Base-by-base conservation (phyloP, 2,888 invertebrate genomes). In the Amblyjoppa fuscipennis region DNA sequence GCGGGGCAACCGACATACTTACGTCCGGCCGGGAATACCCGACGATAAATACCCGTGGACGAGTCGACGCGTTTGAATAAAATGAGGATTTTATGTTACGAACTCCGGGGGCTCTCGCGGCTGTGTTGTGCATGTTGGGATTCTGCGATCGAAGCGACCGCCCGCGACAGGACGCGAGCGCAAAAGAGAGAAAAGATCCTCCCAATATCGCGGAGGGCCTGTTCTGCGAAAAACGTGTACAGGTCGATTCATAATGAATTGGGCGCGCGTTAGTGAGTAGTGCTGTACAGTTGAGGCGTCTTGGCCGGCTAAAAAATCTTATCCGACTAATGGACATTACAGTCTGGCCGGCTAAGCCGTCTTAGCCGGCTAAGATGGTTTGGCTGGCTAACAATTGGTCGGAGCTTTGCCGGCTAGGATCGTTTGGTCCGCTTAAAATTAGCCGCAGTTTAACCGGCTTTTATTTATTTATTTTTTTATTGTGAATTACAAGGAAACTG, bases 31-130 rank as follows among this genome's bases (percentile, higher is more conserved):
- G 92, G 92, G 92, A 92, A 92, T 92, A 92, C 90, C 89, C 89
- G 90, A 89, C 92, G 92, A 93, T 93, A 93, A 93, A 93, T 93
- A 93, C 89, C 87, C 88, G 90, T 86, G 90, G 89, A 88, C 83
- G 89, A 88, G 86, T 82, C 80, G 81, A 86, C 90, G 89, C 90
- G 92, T 92, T 92, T 92, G 91, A 94, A 93, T 94, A 93, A 93
- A 94, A 92, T 92, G 91, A 91, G 90, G 90, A 92, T 92, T 94
- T 94, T 94, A 94, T 93, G 93, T 91, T 90, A 90, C 92, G 92
- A 92, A 90, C 90, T 87, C 85, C 88, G 88, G 89, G 78, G 69
- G 89, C 75, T 69, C 82, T 77, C 75, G 73, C 73, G 59, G 68
- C 41, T 25, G 64, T 78, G 83, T 49, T 49, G 76, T 71, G 73